Evolutionary conservation across 1,140 invertebrate genomes (phyloP).

Genomic region (Euborellia annulipes): DNA sequence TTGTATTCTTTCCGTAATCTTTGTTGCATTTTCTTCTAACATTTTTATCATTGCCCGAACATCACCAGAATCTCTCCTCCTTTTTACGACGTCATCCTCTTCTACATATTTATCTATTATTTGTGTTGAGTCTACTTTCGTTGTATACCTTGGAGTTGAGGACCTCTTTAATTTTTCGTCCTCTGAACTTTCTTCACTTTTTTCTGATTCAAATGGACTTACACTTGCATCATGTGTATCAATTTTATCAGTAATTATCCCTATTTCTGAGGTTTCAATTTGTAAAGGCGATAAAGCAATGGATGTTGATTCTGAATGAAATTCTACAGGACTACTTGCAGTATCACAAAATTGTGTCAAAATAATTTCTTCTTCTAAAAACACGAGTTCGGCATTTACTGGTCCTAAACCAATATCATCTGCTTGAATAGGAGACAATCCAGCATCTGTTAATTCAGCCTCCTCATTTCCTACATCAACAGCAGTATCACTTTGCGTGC

Average conservation of each 20-base stretch:
- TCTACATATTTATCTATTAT: background rate
- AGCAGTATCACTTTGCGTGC: slow-evolving; percentile 28
- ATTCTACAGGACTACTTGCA: slow-evolving; percentile 31
- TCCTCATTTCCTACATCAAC: slow-evolving; percentile 31
- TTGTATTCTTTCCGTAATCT: slow-evolving; percentile 1
- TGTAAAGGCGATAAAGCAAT: slow-evolving; percentile 25
- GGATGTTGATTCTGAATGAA: slow-evolving; percentile 20
- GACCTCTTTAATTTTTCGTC: too few species aligned
- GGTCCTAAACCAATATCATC: slow-evolving; percentile 25
- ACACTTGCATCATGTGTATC: slow-evolving; percentile 27
- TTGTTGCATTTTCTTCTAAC: slow-evolving; percentile 19
- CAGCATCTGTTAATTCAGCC: slow-evolving; percentile 34
- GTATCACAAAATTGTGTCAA: slow-evolving; percentile 25
- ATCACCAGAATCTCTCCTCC: slow-evolving; percentile 27
- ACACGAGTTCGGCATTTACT: slow-evolving; percentile 19
- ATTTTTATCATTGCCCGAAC: slow-evolving; percentile 30
- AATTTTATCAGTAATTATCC: slow-evolving; percentile 30
- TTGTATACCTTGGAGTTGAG: too few species aligned
- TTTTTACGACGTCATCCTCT: slow-evolving; percentile 22
- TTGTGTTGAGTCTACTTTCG: background rate
- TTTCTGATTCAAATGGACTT: slow-evolving; percentile 6
- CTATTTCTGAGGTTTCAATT: slow-evolving; percentile 30
- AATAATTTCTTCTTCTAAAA: slow-evolving; percentile 22
- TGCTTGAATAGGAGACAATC: slow-evolving; percentile 34
- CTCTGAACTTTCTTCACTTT: too few species aligned